phyloP scores from a whole-genome alignment of 2,113 vertebrate species.

The Myanophis thanlyinensis region DNA sequence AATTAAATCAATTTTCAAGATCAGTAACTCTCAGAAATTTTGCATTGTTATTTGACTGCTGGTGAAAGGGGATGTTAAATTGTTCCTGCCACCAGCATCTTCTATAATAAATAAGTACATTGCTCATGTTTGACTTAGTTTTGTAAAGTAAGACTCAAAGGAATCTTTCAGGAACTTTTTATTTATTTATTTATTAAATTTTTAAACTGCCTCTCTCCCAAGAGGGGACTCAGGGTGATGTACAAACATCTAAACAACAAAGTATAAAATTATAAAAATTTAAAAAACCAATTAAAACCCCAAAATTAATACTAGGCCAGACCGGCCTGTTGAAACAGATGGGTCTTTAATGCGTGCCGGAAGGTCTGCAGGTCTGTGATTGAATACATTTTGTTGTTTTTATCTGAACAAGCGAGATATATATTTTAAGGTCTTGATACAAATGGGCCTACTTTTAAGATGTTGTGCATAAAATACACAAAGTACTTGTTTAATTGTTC shows the following conservation, averaged over 20 bases:
- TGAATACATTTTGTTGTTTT: neutral
- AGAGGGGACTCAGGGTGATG: too few relatives aligned
- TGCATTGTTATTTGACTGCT: neutral
- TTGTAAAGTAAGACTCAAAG: constrained; percentile 8
- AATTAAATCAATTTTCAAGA: neutral
- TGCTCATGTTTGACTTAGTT: neutral
- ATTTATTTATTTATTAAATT: too few relatives aligned
- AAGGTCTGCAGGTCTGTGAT: too few relatives aligned
- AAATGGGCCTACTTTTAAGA: neutral
- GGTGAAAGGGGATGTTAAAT: neutral
- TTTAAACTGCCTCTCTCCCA: too few relatives aligned
- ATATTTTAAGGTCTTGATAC: constrained; percentile 15
- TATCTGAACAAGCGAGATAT: neutral
- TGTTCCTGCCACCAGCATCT: neutral
- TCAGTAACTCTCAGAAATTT: neutral
- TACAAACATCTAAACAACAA: too few relatives aligned
- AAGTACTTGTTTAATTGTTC: neutral
- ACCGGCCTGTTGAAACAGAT: too few relatives aligned
- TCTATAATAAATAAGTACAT: neutral
- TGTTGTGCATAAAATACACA: neutral
- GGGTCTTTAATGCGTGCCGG: too few relatives aligned
- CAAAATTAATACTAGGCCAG: too few relatives aligned
- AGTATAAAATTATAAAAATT: too few relatives aligned
- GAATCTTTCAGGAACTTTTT: neutral
- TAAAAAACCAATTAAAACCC: too few relatives aligned